Base-by-base conservation (phyloP, 2,797 vertebrate genomes). In the Myotis findleyi region DNA sequence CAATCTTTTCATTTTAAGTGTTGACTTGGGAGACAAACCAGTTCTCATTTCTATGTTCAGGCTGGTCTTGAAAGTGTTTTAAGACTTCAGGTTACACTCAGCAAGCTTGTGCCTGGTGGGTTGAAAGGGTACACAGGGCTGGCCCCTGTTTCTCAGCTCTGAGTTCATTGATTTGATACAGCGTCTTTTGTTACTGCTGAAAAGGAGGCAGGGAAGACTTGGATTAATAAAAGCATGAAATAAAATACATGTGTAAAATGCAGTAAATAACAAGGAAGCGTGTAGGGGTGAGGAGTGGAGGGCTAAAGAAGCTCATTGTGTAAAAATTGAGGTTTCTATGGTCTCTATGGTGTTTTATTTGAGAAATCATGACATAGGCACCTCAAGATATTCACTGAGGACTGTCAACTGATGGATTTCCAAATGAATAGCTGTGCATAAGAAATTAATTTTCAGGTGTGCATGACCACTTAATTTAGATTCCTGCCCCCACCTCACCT, bases 151-250 rank as follows among this genome's bases (percentile, higher is more conserved):
- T 98, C 97, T 98, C 96, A 90, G 96, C 73, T 95, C 96, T 49
- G 96, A 98, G 95, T 96, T 97, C 96, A 97, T 97, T 97, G 97
- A 98, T 98, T 98, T 97, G 98, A 96, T 97, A 98, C 97, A 98
- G 96, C 95, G 98, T 98, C 98, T 98, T 98, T 97, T 97, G 97
- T 98, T 98, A 97, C 98, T 97, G 96, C 93, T 97, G 97, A 96
- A 97, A 95, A 80, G 73, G 59, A n/a, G 20, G 57, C 36, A 68
- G 72, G 47, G 97, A 96, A 97, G 96, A 97, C 51, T 79, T 96
- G 0, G n/a, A 97, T 97, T 97, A 97, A 97, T 96, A 96, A 97
- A 96, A 95, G 95, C 96, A 97, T 97, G 97, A 98, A 98, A 98
- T 95, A 98, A 98, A 98, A 95, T 30, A 9, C 95, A 94, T n/a